Base-by-base conservation (phyloP, 2,113 vertebrate genomes). In the Sterrhoptilus dennistouni region DNA sequence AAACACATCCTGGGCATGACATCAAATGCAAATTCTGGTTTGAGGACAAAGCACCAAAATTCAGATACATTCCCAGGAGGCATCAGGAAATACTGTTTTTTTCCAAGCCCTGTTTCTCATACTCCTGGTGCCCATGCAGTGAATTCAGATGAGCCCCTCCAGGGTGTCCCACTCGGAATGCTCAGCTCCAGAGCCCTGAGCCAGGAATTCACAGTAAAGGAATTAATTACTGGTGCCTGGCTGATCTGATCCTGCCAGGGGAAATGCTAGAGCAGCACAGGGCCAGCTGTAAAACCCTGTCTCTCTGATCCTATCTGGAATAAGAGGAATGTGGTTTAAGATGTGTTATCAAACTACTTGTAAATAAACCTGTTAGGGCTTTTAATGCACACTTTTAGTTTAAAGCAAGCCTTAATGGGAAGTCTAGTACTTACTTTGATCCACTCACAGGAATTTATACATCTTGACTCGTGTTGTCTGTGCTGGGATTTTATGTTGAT, bases 21-120 rank as follows among this genome's bases (percentile, higher is more conserved):
- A 84, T 12, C 61, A 54, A 81, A 54, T 11, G 40, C 76, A 86
- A 81, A 69, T 78, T 33, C 45, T 53, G 40, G 8, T 89, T 13
- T 27, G 65, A 82, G 94, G 91, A 94, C 40, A 76, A 81, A 91
- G 69, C 50, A 64, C 49, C 57, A 36, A 45, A 15, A 72, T 17
- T 65, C 77, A 57, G 66, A 35, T 8, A 17, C 31, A 3, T 36
- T 35, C 57, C 44, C 68, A 65, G 57, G 74, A 64, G 0, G 0
- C 7, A 10, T 13, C 22, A 66, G 65, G 72, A 91, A 78, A 79
- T 0, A 2, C 22, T 54, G 21, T 0, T 38, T 38, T 38, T 61
- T 70, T 25, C 54, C 70, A 50, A 71, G 44, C 29, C 1, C 27
- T 21, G 2, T 12, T 65, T 47, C 47, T 63, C n/a, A 19, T 27